phyloP scores from a whole-genome alignment of 1,140 invertebrate genomes.

The Danaus plexippus region DNA sequence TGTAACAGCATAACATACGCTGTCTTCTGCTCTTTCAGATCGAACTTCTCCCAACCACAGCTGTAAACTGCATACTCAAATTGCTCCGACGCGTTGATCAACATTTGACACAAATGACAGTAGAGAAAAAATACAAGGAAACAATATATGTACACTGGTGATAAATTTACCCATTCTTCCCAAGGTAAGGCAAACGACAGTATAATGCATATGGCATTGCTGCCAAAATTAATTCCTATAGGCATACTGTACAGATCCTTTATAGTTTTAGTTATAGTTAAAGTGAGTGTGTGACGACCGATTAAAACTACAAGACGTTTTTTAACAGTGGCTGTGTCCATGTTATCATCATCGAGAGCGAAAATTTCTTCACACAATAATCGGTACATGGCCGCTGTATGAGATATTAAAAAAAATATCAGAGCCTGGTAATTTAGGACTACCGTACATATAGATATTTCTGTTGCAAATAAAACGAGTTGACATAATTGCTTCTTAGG shows the following conservation, averaged over 20 bases:
- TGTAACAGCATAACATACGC: constrained; percentile 40
- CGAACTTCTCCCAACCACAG: constrained; percentile 58
- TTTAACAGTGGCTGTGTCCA: constrained; percentile 22
- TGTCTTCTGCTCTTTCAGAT: constrained; percentile 39
- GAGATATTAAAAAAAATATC: constrained; percentile 40
- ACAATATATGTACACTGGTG: constrained; percentile 43
- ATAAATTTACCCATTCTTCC: constrained; percentile 38
- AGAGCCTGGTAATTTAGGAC: constrained; percentile 46
- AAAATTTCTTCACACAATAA: constrained; percentile 44
- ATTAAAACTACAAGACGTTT: constrained; percentile 30
- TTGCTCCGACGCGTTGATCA: constrained; percentile 42
- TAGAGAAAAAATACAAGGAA: constrained; percentile 56
- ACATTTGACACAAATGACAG: constrained; percentile 47
- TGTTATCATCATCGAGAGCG: constrained; percentile 23
- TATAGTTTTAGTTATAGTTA: constrained; percentile 31
- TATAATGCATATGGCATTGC: constrained; percentile 43
- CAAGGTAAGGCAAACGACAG: constrained; percentile 46
- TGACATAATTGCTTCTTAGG: constrained; percentile 41
- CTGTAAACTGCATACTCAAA: constrained; percentile 48
- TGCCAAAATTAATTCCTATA: constrained; percentile 49
- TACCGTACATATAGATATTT: constrained; percentile 31
- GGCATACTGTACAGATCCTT: constrained; percentile 50
- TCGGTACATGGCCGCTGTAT: constrained; percentile 45
- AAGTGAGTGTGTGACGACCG: constrained; percentile 34
- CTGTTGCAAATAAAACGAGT: constrained; percentile 28